These are phyloP conservation scores for Emmelina monodactyla DNA, from an alignment of 2,888 invertebrate genomes.

Conservation along the genomic window DNA sequence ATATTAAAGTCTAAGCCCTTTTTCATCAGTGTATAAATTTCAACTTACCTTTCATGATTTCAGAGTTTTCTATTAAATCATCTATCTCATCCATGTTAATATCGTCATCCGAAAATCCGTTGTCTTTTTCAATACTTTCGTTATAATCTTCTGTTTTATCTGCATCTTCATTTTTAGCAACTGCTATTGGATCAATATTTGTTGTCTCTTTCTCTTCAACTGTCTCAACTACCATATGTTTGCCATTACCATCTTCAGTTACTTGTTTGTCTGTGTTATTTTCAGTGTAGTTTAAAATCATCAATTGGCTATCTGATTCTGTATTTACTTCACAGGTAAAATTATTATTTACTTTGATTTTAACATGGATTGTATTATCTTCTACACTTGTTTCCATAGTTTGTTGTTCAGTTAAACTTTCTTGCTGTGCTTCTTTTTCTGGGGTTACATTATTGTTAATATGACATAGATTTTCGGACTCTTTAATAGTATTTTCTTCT, in stretches of 20 bases:
- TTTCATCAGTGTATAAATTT: background rate
- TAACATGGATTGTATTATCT: no score
- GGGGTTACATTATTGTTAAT: no score
- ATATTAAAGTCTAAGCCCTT: background rate
- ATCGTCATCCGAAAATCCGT: constrained; percentile 31
- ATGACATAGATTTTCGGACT: no score
- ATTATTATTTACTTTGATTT: no score
- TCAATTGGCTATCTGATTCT: background rate
- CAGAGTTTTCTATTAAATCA: constrained; percentile 39
- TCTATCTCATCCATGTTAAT: constrained; percentile 44
- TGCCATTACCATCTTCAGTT: background rate
- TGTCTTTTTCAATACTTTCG: background rate
- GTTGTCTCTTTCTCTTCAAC: background rate
- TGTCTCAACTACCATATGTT: background rate
- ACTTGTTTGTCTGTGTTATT: background rate
- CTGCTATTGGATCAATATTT: background rate
- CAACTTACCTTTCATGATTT: constrained; percentile 31
- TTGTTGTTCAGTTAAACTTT: no score
- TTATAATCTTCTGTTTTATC: background rate
- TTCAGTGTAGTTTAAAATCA: background rate
- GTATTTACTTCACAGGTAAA: no score
- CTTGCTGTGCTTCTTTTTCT: no score
- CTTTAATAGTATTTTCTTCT: no score
- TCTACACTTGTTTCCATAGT: no score
- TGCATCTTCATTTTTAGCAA: background rate